These are phyloP conservation scores for Cordilura impudica DNA, from an alignment of 2,888 invertebrate genomes.

Conservation along the genomic window DNA sequence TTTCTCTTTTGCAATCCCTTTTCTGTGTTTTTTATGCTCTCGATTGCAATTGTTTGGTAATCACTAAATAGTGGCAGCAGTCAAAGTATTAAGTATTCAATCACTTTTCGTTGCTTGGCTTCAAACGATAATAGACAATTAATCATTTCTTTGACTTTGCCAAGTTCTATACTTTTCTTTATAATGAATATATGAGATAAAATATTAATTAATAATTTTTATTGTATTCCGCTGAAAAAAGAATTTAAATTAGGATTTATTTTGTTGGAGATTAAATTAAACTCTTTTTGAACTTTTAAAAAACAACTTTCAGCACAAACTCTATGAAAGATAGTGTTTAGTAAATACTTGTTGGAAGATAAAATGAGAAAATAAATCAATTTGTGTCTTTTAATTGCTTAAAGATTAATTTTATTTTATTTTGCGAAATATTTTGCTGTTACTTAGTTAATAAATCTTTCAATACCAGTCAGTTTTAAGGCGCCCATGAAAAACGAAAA, in stretches of 20 bases:
- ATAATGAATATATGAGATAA: neutral
- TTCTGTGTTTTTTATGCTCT: too few relatives aligned
- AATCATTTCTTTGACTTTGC: constrained; percentile 13
- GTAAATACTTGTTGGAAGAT: too few relatives aligned
- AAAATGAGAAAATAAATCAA: too few relatives aligned
- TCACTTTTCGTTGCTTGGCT: constrained; percentile 4
- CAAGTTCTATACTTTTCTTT: neutral
- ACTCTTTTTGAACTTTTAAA: neutral
- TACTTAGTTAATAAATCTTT: too few relatives aligned
- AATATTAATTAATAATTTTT: constrained; percentile 23
- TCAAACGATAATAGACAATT: constrained; percentile 35
- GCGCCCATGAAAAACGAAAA: too few relatives aligned
- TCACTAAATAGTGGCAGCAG: neutral
- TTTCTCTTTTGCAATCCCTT: neutral
- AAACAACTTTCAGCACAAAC: too few relatives aligned
- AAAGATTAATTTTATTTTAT: too few relatives aligned
- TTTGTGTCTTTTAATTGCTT: too few relatives aligned
- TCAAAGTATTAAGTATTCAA: neutral
- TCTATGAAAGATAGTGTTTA: too few relatives aligned
- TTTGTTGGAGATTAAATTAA: neutral
- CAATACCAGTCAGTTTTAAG: too few relatives aligned
- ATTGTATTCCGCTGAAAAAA: constrained; percentile 1
- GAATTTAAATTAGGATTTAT: neutral
- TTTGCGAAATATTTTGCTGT: too few relatives aligned
- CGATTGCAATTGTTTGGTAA: neutral